A percentile compares a stretch with the other conserved stretches of the same genome.
These are phyloP conservation scores for Fringilla coelebs DNA, from an alignment of 2,797 vertebrate genomes.

Conservation along the genomic window DNA sequence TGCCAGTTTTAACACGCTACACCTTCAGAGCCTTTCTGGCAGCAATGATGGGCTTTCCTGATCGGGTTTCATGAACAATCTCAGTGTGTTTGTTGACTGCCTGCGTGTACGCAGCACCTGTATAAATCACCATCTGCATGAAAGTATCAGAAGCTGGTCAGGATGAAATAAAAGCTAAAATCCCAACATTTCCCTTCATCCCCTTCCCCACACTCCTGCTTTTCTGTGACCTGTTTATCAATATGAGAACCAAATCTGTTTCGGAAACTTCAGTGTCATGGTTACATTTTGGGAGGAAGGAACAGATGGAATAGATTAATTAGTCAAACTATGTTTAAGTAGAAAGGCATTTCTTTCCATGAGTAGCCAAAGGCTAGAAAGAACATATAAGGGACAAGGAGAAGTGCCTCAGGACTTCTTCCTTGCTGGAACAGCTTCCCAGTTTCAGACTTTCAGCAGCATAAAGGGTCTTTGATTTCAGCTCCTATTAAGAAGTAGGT, in stretches of 20 bases:
- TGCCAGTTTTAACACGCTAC: not conserved
- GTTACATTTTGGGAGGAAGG: slow-evolving; percentile 76
- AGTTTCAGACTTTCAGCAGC: slow-evolving; percentile 18
- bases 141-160: not conserved
- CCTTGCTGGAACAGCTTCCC: not conserved
- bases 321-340: slow-evolving; percentile 84
- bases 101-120: not conserved
- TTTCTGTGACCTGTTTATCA: slow-evolving; percentile 76
- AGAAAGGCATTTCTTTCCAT: slow-evolving; percentile 87
- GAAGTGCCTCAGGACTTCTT: slow-evolving; percentile 60
- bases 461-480: slow-evolving; percentile 47
- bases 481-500: slow-evolving; percentile 39
- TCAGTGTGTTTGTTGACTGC: slow-evolving; percentile 3
- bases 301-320: slow-evolving; percentile 93
- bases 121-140: slow-evolving; percentile 9
- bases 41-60: not conserved
- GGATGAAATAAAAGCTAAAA: slow-evolving; percentile 18
- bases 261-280: slow-evolving; percentile 80
- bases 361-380: slow-evolving; percentile 81
- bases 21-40: not conserved
- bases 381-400: slow-evolving; percentile 68
- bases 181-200: not conserved
- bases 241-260: slow-evolving; percentile 79
- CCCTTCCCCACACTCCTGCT: not conserved
- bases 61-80: not conserved